Evolutionary conservation across 2,888 invertebrate genomes (phyloP).

Genomic region (Yponomeuta cagnagella): DNA sequence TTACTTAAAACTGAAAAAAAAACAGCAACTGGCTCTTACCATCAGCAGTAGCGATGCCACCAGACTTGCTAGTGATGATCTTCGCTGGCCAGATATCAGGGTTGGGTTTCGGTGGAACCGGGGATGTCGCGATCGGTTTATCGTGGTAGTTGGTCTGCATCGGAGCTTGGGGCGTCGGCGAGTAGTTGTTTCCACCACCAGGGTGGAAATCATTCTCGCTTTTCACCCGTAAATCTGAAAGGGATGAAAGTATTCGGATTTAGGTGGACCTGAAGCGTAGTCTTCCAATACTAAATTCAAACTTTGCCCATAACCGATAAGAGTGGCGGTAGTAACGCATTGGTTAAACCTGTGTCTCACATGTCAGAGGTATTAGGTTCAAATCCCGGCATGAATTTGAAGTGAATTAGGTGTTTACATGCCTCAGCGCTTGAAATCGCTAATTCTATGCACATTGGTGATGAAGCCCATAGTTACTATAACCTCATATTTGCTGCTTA

Average conservation of each 20-base stretch:
- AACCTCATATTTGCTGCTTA: no score
- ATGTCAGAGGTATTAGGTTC: no score
- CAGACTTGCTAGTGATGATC: conserved; percentile 82
- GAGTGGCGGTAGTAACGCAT: no score
- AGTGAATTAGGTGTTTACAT: no score
- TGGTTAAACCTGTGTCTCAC: no score
- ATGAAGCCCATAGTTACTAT: no score
- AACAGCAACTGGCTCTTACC: conserved; percentile 69
- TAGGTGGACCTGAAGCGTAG: background rate
- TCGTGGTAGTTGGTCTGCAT: conserved; percentile 65
- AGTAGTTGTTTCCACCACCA: conserved; percentile 72
- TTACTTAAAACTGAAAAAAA: background rate
- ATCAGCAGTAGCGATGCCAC: conserved; percentile 89
- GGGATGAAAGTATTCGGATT: background rate
- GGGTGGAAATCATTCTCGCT: conserved; percentile 76
- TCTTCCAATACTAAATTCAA: no score
- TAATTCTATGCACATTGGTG: no score
- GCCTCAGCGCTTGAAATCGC: no score
- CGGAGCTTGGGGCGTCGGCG: conserved; percentile 75
- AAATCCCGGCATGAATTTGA: no score
- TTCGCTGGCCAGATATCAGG: conserved; percentile 79
- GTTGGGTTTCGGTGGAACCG: conserved; percentile 75
- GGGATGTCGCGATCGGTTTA: conserved; percentile 62
- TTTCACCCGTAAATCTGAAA: conserved; percentile 86
- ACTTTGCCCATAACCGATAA: no score